These are phyloP conservation scores for Pristionchus mayeri DNA, from an alignment of 2,888 invertebrate genomes.

Conservation along the genomic window DNA sequence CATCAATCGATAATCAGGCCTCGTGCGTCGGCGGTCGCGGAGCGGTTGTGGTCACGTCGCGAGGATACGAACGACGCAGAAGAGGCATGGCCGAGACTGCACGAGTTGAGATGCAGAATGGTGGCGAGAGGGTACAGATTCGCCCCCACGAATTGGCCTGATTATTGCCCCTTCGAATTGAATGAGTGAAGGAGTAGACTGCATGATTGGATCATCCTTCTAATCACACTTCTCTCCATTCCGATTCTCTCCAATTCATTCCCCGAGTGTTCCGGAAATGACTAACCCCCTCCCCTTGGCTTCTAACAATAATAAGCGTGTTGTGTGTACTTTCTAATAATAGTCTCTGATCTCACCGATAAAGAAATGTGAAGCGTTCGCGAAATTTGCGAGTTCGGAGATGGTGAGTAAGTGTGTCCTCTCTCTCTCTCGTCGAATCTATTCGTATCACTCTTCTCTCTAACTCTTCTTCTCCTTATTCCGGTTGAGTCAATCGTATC, in stretches of 20 bases:
- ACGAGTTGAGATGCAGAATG: constrained; percentile 85
- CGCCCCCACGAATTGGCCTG: constrained; percentile 65
- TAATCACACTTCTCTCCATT: neutral
- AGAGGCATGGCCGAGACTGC: constrained; percentile 82
- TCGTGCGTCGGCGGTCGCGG: constrained; percentile 88
- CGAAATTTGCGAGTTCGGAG: neutral
- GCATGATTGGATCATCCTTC: no score
- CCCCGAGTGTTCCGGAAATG: neutral
- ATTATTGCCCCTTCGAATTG: constrained; percentile 67
- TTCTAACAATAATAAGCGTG: constrained; percentile 34
- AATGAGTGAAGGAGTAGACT: constrained; percentile 56
- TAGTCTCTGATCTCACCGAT: constrained; percentile 16
- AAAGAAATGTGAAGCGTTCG: constrained; percentile 19
- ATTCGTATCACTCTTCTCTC: constrained; percentile 12
- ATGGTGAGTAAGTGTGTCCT: neutral
- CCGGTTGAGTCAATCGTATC: constrained; percentile 18
- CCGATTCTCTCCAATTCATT: no score
- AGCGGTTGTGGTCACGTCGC: constrained; percentile 86
- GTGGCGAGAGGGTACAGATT: constrained; percentile 80
- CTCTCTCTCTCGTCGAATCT: constrained; percentile 25
- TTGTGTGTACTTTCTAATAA: constrained; percentile 8
- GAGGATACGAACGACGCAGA: constrained; percentile 76
- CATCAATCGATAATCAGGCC: constrained; percentile 80
- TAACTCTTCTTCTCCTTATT: neutral
- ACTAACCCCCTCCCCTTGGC: neutral